These are phyloP conservation scores for Brachyhypopomus gauderio DNA, from an alignment of 2,113 vertebrate species.

Conservation along the genomic window DNA sequence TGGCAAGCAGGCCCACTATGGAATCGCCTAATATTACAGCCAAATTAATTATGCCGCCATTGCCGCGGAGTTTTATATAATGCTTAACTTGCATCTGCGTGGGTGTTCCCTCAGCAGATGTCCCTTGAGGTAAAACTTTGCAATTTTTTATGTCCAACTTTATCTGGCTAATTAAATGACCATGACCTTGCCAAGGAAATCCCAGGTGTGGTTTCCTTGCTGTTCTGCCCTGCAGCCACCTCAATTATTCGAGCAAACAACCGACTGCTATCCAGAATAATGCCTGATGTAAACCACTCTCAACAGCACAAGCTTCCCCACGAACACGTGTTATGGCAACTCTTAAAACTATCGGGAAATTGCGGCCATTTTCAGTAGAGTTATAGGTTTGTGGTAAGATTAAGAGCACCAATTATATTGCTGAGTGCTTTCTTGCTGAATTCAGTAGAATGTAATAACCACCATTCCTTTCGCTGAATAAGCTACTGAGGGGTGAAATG, in stretches of 20 bases:
- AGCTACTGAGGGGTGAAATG: neutral
- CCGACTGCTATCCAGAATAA: slow-evolving; percentile 50
- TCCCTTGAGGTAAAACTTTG: slow-evolving; percentile 33
- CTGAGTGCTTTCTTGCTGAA: neutral
- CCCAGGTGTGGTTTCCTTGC: slow-evolving; percentile 53
- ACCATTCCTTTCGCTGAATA: neutral
- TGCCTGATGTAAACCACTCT: slow-evolving; percentile 52
- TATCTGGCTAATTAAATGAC: slow-evolving; percentile 51
- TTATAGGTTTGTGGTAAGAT: neutral
- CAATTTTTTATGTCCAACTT: slow-evolving; percentile 33
- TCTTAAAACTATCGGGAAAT: slow-evolving; percentile 11
- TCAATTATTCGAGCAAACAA: slow-evolving; percentile 56
- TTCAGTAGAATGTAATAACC: neutral
- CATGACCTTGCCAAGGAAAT: slow-evolving; percentile 46
- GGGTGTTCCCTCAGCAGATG: slow-evolving; percentile 1
- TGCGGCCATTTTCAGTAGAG: neutral
- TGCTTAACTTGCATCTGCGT: neutral
- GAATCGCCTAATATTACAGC: too few relatives aligned
- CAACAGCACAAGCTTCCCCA: slow-evolving; percentile 46
- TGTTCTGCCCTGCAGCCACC: slow-evolving; percentile 50
- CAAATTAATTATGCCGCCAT: neutral
- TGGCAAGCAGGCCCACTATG: neutral
- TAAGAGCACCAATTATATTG: neutral
- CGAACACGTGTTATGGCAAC: slow-evolving; percentile 46
- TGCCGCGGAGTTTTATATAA: neutral